phyloP scores from a whole-genome alignment of 2,888 invertebrate species.

The Drosophila heteroneura region DNA sequence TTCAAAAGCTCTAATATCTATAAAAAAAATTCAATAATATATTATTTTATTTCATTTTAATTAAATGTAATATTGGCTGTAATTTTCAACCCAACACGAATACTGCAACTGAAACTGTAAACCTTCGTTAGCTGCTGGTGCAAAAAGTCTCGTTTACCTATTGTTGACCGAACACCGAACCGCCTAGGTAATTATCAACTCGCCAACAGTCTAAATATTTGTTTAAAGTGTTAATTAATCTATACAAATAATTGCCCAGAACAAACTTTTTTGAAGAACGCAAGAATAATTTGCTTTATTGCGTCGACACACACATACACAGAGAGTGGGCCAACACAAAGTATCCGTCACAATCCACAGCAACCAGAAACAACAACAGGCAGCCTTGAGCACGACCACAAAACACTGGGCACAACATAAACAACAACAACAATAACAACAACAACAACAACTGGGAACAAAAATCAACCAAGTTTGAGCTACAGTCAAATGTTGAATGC shows the following conservation, averaged over 20 bases:
- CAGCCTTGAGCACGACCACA: conserved; percentile 50
- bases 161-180: conserved; percentile 9
- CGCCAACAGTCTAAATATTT: conserved; percentile 73
- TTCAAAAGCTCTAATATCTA: background rate
- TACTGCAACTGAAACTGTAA: background rate
- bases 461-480: conserved; percentile 32
- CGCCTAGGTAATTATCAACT: conserved; percentile 69
- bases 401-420: conserved; percentile 48
- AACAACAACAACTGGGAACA: conserved; percentile 22
- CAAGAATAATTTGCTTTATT: conserved; percentile 80
- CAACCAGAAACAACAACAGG: conserved; percentile 29
- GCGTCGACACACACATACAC: conserved; percentile 36
- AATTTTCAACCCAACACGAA: conserved; percentile 7
- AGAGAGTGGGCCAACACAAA: conserved; percentile 18
- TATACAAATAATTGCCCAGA: conserved; percentile 75
- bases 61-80: conserved; percentile 1
- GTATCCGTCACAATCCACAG: conserved; percentile 48
- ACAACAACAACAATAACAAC: conserved; percentile 3
- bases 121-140: background rate
- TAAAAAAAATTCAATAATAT: background rate
- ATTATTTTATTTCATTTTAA: background rate
- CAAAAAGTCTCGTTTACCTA: conserved; percentile 17
- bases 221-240: conserved; percentile 80
- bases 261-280: conserved; percentile 76
- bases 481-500: conserved; percentile 55